These are phyloP conservation scores for Cosmia trapezina DNA, from an alignment of 2,888 invertebrate species.

Conservation along the genomic window DNA sequence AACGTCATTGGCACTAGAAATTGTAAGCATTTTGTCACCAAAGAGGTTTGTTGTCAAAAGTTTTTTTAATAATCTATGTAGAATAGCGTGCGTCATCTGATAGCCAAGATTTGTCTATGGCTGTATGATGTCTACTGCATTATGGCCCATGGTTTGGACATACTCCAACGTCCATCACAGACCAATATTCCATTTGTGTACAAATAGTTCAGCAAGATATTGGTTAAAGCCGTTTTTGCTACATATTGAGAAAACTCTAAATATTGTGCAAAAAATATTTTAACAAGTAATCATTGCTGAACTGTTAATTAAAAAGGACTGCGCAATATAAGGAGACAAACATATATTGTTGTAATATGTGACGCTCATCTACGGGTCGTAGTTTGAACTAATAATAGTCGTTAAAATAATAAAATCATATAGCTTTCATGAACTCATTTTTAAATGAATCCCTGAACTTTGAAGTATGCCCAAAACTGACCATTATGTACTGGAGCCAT, in stretches of 20 bases:
- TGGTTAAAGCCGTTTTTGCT: background rate
- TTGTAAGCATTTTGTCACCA: conserved; percentile 60
- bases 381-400: background rate
- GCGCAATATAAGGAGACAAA: too few species aligned
- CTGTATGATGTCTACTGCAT: conserved; percentile 39
- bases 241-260: background rate
- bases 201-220: background rate
- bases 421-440: background rate
- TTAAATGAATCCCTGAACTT: background rate
- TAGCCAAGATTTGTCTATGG: conserved; percentile 42
- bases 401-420: background rate
- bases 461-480: conserved; percentile 28
- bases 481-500: conserved; percentile 42
- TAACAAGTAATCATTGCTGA: background rate
- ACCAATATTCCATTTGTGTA: background rate
- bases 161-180: conserved; percentile 37
- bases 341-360: background rate
- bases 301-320: background rate
- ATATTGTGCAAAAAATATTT: background rate
- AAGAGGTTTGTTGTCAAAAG: conserved; percentile 61
- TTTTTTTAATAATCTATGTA: conserved; percentile 47
- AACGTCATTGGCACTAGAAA: conserved; percentile 73
- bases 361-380: background rate
- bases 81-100: conserved; percentile 59
- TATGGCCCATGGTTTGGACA: conserved; percentile 14